phyloP scores from a whole-genome alignment of 2,113 vertebrate species.

The Desmodus rotundus region DNA sequence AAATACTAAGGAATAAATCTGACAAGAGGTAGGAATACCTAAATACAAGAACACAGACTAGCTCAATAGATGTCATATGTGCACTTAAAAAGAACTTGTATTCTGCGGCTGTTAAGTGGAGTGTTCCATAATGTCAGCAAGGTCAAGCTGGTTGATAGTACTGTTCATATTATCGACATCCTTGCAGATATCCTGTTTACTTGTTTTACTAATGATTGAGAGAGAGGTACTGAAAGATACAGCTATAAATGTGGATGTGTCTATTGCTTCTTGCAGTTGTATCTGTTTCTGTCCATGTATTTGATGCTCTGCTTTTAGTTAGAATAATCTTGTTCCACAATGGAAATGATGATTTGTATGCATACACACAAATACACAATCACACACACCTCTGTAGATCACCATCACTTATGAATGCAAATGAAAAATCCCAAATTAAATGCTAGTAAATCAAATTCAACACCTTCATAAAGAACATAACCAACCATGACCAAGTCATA shows the following conservation, averaged over 20 bases:
- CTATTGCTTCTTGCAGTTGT: not conserved
- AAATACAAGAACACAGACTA: not conserved
- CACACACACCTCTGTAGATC: not conserved
- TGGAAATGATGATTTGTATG: not conserved
- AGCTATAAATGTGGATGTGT: not conserved
- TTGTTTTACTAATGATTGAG: not conserved
- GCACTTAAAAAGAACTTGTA: not conserved
- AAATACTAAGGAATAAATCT: not conserved
- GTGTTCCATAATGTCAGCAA: not conserved
- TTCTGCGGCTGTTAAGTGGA: not conserved
- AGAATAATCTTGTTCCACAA: not conserved
- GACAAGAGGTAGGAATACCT: not conserved
- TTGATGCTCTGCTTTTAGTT: not conserved
- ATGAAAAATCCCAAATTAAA: not conserved
- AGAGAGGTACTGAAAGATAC: not conserved
- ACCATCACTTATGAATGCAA: not conserved
- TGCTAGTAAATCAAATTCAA: not conserved
- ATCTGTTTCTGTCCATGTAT: not conserved
- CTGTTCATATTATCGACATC: not conserved
- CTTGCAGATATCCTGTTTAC: not conserved
- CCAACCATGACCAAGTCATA: not conserved
- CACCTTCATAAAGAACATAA: not conserved
- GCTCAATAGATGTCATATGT: not conserved
- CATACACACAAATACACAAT: not conserved
- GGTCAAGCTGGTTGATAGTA: not conserved